Conservation (phyloP, 1,140 invertebrate species). For the Globodera rostochiensis region DNA sequence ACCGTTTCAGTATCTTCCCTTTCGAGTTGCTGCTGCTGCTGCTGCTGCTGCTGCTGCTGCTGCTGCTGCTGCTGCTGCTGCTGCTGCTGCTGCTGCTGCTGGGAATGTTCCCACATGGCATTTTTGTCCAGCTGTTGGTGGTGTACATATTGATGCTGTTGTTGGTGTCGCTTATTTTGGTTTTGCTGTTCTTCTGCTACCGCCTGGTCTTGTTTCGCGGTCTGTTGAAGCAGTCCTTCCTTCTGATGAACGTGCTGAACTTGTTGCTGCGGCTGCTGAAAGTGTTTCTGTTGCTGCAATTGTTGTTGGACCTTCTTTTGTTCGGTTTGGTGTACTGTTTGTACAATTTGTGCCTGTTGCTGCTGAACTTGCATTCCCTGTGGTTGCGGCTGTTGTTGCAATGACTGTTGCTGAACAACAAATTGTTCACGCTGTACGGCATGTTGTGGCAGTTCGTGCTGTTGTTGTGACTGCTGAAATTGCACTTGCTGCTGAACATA, state of each 20-base stretch:
- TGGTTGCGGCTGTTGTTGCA: conserved; percentile 33
- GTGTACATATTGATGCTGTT: neutral
- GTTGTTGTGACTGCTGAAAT: conserved; percentile 7
- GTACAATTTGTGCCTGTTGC: neutral
- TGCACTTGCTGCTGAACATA: neutral
- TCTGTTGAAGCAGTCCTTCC: neutral
- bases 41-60: neutral
- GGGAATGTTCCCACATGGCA: neutral
- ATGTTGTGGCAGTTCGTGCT: conserved; percentile 4
- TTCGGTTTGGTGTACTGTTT: neutral
- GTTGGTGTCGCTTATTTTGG: too few relatives aligned
- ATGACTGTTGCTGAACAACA: neutral
- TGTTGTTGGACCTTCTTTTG: conserved; percentile 10
- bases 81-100: conserved; percentile 22
- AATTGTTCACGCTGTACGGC: neutral
- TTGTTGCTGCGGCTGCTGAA: conserved; percentile 21
- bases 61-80: conserved; percentile 8
- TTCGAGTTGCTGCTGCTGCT: conserved; percentile 16
- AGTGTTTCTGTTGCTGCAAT: conserved; percentile 11
- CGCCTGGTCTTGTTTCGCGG: neutral
- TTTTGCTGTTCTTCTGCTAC: too few relatives aligned
- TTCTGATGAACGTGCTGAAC: neutral
- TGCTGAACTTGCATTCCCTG: neutral
- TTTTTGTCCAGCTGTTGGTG: neutral
- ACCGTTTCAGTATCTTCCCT: neutral